A percentile compares a stretch with the other conserved stretches of the same genome.
Evolutionary conservation across 2,113 vertebrate species (phyloP).

Genomic region (Pao palembangensis): DNA sequence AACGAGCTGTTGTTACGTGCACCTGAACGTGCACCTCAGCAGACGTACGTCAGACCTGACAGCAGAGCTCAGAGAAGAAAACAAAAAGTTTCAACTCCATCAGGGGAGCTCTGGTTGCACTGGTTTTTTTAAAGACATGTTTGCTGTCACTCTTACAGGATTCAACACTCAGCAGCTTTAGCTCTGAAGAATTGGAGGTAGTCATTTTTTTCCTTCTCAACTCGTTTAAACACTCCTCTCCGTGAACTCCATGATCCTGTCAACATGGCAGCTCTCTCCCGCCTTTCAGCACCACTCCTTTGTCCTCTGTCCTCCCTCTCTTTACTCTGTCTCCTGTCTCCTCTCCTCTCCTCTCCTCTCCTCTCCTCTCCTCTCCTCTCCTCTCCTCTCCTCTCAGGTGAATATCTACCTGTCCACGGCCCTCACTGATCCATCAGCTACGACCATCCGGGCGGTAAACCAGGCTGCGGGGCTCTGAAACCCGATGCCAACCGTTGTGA

Average conservation of each 20-base stretch:
- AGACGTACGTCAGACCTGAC: too few relatives aligned
- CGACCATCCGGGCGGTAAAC: constrained; percentile 20
- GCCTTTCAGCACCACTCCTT: constrained; percentile 1
- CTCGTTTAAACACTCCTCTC: constrained; percentile 33
- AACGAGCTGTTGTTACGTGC: too few relatives aligned
- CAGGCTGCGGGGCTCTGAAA: constrained; percentile 21
- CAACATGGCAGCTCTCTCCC: not conserved
- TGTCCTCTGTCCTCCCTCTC: constrained; percentile 13
- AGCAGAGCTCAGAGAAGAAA: too few relatives aligned
- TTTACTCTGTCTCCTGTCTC: too few relatives aligned
- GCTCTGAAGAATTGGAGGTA: constrained; percentile 71
- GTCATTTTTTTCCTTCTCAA: constrained; percentile 32
- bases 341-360: too few relatives aligned
- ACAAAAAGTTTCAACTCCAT: too few relatives aligned
- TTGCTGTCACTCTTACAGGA: constrained; percentile 37
- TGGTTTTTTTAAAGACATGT: constrained; percentile 9
- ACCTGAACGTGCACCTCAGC: too few relatives aligned
- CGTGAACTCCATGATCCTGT: constrained; percentile 43
- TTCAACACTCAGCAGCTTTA: constrained; percentile 51
- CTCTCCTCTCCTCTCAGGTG: constrained; percentile 5
- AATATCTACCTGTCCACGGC: constrained; percentile 37
- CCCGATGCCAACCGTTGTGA: not conserved
- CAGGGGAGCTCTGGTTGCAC: too few relatives aligned
- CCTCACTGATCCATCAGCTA: constrained; percentile 28
- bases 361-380: not conserved